Conservation (phyloP, 2,113 vertebrate genomes). For the Clarias batrachus region DNA sequence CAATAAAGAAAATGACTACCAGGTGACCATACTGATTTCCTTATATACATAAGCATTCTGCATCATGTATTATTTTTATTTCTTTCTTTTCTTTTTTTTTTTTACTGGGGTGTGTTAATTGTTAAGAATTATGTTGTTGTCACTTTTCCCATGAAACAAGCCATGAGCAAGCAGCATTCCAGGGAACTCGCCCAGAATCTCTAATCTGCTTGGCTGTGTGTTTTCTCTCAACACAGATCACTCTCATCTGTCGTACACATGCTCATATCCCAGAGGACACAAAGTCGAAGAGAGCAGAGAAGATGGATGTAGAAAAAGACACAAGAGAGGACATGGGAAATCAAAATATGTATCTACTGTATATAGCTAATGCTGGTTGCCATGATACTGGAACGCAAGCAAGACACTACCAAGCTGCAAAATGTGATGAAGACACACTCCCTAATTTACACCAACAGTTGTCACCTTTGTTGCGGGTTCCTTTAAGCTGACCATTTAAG, state of each 20-base stretch:
- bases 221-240: slow-evolving; percentile 36
- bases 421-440: not conserved
- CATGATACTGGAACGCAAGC: not conserved
- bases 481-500: slow-evolving; percentile 3
- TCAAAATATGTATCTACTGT: slow-evolving; percentile 21
- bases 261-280: slow-evolving; percentile 24
- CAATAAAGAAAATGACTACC: slow-evolving; percentile 23
- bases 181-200: slow-evolving; percentile 18
- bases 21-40: slow-evolving; percentile 16
- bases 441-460: not conserved
- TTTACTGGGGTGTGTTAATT: slow-evolving; percentile 24
- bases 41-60: not conserved
- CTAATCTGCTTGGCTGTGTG: slow-evolving; percentile 33
- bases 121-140: slow-evolving; percentile 42
- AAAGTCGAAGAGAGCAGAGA: not conserved
- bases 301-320: not conserved
- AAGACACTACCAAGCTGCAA: not conserved
- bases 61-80: slow-evolving; percentile 29
- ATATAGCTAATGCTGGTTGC: not conserved
- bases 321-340: not conserved
- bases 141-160: slow-evolving; percentile 39
- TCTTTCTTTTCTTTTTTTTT: not conserved
- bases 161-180: slow-evolving; percentile 32
- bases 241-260: slow-evolving; percentile 53
- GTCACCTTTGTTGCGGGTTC: slow-evolving; percentile 16